Evolutionary conservation across 2,888 invertebrate genomes (phyloP).

Genomic region (Andrena chrysosceles): DNA sequence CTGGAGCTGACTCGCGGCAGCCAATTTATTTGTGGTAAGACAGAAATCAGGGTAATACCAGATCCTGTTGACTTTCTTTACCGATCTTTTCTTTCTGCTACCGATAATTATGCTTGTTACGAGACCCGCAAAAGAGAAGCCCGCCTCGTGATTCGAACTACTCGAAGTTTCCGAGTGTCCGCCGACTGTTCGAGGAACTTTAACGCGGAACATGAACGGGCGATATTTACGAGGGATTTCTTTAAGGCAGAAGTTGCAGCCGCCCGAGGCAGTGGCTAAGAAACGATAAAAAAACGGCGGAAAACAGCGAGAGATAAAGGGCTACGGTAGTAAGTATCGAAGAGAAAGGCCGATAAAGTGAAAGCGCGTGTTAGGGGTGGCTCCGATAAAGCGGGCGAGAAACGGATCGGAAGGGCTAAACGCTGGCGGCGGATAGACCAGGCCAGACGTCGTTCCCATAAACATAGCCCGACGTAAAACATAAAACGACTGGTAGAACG

Average conservation of each 20-base stretch:
- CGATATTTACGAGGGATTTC: slow-evolving; percentile 14
- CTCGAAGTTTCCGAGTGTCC: neutral
- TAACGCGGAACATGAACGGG: no score
- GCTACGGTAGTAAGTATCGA: slow-evolving; percentile 32
- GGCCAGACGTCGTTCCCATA: slow-evolving; percentile 51
- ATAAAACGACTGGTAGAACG: slow-evolving; percentile 57
- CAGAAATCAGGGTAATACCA: no score
- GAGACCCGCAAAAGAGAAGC: neutral
- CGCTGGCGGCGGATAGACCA: slow-evolving; percentile 28
- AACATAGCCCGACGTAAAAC: slow-evolving; percentile 61
- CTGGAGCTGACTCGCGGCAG: no score
- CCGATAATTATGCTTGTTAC: no score
- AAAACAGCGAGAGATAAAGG: slow-evolving; percentile 26
- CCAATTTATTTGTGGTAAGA: no score
- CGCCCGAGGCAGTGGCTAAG: slow-evolving; percentile 2
- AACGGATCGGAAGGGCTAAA: slow-evolving; percentile 41
- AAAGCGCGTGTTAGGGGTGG: neutral
- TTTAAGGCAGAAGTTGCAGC: neutral
- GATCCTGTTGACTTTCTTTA: no score
- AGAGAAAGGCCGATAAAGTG: neutral
- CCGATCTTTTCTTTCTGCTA: no score
- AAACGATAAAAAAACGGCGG: slow-evolving; percentile 16
- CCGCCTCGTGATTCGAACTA: no score
- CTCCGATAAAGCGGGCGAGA: slow-evolving; percentile 21
- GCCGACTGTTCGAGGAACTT: neutral